Conservation (phyloP, 2,888 invertebrate species). For the Scrobipalpa costella region DNA sequence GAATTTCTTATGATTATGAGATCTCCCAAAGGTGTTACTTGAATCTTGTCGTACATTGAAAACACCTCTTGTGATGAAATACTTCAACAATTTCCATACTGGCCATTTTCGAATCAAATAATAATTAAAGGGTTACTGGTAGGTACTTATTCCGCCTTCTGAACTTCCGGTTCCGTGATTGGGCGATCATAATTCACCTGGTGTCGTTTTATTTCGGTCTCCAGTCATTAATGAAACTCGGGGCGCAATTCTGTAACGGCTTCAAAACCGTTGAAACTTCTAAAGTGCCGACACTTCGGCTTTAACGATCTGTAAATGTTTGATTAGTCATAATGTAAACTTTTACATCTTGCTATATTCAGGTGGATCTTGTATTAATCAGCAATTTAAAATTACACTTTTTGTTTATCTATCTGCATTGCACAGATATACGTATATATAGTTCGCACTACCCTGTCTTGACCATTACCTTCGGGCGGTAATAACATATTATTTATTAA, state of each 20-base stretch:
- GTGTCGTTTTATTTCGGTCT: conserved; percentile 16
- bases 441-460: no score
- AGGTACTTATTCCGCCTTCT: conserved; percentile 1
- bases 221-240: conserved; percentile 12
- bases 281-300: neutral
- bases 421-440: no score
- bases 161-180: conserved; percentile 23
- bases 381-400: no score
- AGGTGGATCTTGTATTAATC: neutral
- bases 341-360: neutral
- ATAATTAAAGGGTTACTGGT: neutral
- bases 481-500: no score
- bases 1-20: no score
- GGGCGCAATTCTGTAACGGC: conserved; percentile 13
- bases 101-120: no score
- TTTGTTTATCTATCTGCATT: no score
- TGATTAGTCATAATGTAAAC: conserved; percentile 9
- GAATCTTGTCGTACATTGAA: no score
- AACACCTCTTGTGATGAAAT: no score
- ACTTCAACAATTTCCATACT: no score
- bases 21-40: no score
- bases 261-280: conserved; percentile 2
- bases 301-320: conserved; percentile 11
- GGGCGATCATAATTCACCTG: conserved; percentile 21
- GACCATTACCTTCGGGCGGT: no score